Evolutionary conservation across 2,797 vertebrate species (phyloP).

Genomic region (Notamacropus eugenii): DNA sequence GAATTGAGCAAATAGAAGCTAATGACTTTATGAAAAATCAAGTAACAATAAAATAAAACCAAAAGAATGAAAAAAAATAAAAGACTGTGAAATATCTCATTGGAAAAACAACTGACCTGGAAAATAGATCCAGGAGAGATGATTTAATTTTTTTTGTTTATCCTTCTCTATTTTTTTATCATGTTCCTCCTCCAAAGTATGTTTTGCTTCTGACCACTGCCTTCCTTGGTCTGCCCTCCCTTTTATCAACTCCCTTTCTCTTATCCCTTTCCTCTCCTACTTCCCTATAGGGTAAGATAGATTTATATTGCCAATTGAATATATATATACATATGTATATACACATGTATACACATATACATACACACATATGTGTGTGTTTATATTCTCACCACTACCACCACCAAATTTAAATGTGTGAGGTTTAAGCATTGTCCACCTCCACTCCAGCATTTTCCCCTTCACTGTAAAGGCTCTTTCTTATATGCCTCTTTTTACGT

Average conservation of each 20-base stretch:
- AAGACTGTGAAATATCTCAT: too few relatives aligned
- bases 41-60: too few relatives aligned
- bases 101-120: too few relatives aligned
- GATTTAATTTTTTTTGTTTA: neutral
- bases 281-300: neutral
- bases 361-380: too few relatives aligned
- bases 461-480: neutral
- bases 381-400: rapidly evolving
- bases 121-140: too few relatives aligned
- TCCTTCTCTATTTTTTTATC: neutral
- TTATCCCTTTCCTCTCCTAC: neutral
- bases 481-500: neutral
- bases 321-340: too few relatives aligned
- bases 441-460: neutral
- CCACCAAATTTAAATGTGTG: neutral
- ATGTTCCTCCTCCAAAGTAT: neutral
- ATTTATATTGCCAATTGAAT: too few relatives aligned
- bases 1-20: too few relatives aligned
- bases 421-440: neutral
- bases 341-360: too few relatives aligned
- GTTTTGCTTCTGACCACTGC: neutral
- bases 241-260: neutral
- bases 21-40: too few relatives aligned
- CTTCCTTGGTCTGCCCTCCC: neutral
- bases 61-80: too few relatives aligned